Evolutionary conservation across 2,113 vertebrate species (phyloP).

Genomic region (Abramis brama): DNA sequence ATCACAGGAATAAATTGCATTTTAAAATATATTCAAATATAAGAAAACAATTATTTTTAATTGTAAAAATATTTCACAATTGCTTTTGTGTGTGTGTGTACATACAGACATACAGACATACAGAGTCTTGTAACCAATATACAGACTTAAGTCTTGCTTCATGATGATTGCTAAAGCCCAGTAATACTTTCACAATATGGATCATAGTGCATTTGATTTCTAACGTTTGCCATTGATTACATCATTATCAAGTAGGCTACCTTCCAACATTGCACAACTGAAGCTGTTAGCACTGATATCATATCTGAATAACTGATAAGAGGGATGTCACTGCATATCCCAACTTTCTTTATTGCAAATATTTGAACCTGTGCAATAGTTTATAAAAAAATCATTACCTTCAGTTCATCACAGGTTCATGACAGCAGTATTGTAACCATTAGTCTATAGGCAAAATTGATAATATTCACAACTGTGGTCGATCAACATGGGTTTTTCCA

Average conservation of each 20-base stretch:
- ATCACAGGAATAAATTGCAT: too few relatives aligned
- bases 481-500: background rate
- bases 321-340: background rate
- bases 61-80: too few relatives aligned
- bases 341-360: background rate
- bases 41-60: too few relatives aligned
- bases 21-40: too few relatives aligned
- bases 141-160: background rate
- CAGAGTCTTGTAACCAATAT: background rate
- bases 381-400: background rate
- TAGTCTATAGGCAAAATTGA: background rate
- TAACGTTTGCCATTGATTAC: background rate
- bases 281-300: background rate
- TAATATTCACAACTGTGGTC: too few relatives aligned
- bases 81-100: too few relatives aligned
- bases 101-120: too few relatives aligned
- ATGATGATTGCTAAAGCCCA: background rate
- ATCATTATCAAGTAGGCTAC: background rate
- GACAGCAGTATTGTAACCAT: background rate
- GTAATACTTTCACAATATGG: background rate
- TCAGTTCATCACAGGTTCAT: background rate
- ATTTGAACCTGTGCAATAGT: background rate
- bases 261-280: slow-evolving; percentile 1
- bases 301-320: background rate
- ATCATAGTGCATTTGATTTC: background rate